These are phyloP conservation scores for Catalaphyllia jardinei DNA, from an alignment of 64 coral and sea anemone species.

Conservation along the genomic window DNA sequence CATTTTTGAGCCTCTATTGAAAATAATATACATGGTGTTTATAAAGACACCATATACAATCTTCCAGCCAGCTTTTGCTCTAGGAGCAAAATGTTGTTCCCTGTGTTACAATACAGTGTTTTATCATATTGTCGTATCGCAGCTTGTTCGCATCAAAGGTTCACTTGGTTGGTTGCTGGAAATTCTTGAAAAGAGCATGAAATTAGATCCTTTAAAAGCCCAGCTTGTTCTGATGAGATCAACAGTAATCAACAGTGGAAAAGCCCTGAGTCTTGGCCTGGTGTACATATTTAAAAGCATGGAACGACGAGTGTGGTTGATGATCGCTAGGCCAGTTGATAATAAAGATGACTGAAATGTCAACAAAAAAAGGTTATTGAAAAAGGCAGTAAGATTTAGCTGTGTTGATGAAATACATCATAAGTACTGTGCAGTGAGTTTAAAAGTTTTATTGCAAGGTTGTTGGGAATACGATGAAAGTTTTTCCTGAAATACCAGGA, in stretches of 20 bases:
- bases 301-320: conserved; percentile 80
- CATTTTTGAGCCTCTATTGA: conserved; percentile 52
- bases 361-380: background rate
- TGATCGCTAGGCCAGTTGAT: conserved; percentile 64
- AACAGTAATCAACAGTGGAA: conserved; percentile 90
- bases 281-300: conserved; percentile 71
- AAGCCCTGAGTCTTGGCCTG: conserved; percentile 79
- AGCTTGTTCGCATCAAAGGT: conserved; percentile 29
- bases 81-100: conserved; percentile 45
- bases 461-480: no score
- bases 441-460: no score
- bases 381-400: background rate
- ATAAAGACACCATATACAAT: conserved; percentile 69
- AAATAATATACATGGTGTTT: conserved; percentile 61
- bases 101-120: conserved; percentile 48
- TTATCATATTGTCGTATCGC: conserved; percentile 44
- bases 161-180: conserved; percentile 20
- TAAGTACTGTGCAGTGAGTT: background rate
- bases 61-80: conserved; percentile 51
- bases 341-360: conserved; percentile 65
- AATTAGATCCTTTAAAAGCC: conserved; percentile 88
- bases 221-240: conserved; percentile 88
- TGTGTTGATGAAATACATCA: background rate
- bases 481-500: no score
- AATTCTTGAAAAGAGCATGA: conserved; percentile 73